A percentile compares a stretch with the other conserved stretches of the same genome.
phyloP scores from a whole-genome alignment of 64 coral and sea anemone species.

The Montipora efflorescens region DNA sequence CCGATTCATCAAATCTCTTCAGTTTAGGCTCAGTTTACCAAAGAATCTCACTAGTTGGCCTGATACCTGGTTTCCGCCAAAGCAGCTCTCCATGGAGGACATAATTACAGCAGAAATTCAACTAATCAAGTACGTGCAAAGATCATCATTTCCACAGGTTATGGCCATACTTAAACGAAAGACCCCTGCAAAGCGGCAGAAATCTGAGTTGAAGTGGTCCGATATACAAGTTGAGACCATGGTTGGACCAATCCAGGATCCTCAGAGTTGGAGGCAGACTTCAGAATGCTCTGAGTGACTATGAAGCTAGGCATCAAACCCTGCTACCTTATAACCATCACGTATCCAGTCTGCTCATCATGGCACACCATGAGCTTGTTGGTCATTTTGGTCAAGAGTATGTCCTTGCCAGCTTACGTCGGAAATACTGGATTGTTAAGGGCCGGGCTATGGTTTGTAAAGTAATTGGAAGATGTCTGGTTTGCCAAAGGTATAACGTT shows the following conservation, averaged over 20 bases:
- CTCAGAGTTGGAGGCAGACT: slow-evolving; percentile 34
- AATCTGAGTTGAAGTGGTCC: neutral
- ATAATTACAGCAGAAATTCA: too few species aligned
- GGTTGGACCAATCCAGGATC: neutral
- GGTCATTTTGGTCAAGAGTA: slow-evolving; percentile 37
- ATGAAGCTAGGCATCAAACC: slow-evolving; percentile 38
- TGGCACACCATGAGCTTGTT: slow-evolving; percentile 32
- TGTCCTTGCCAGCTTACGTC: neutral
- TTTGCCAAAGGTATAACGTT: neutral
- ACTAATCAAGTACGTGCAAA: neutral
- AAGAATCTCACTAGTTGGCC: too few species aligned
- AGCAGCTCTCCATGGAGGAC: too few species aligned
- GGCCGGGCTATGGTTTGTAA: neutral
- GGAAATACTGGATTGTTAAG: slow-evolving; percentile 30
- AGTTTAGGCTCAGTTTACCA: too few species aligned
- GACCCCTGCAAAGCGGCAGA: neutral
- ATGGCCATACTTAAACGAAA: neutral
- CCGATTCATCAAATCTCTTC: too few species aligned
- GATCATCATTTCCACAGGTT: neutral
- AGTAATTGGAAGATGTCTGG: neutral
- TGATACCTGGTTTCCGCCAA: too few species aligned
- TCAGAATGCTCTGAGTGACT: slow-evolving; percentile 22
- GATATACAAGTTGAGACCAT: neutral
- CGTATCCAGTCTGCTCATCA: slow-evolving; percentile 27
- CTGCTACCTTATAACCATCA: slow-evolving; percentile 38